These are phyloP conservation scores for Ochlodes sylvanus DNA, from an alignment of 2,888 invertebrate species.

Conservation along the genomic window DNA sequence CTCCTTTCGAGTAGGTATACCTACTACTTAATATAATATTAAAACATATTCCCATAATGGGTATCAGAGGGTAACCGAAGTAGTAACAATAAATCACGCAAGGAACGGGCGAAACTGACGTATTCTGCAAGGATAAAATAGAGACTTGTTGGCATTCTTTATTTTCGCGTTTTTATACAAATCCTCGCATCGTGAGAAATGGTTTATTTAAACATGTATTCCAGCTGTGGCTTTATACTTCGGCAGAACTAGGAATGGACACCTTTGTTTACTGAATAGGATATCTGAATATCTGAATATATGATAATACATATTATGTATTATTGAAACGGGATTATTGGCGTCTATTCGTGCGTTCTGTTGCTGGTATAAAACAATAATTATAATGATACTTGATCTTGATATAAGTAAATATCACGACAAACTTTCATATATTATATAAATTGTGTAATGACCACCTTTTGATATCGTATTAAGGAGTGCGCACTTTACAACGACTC, in stretches of 20 bases:
- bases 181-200: constrained; percentile 68
- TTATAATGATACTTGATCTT: no score
- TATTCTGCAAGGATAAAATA: constrained; percentile 67
- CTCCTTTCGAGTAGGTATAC: not conserved
- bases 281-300: constrained; percentile 25
- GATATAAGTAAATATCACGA: no score
- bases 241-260: constrained; percentile 40
- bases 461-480: no score
- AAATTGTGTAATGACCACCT: no score
- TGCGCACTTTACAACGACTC: no score
- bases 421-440: no score
- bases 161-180: constrained; percentile 74
- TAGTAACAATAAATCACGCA: constrained; percentile 47
- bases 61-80: constrained; percentile 24
- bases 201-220: constrained; percentile 79
- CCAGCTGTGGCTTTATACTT: constrained; percentile 39
- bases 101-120: constrained; percentile 58
- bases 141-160: constrained; percentile 61
- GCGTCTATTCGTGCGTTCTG: no score
- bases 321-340: no score
- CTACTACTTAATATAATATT: constrained; percentile 5
- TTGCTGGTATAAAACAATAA: no score
- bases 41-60: constrained; percentile 15
- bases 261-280: constrained; percentile 35
- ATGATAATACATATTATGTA: no score